These are phyloP conservation scores for Pycnonotus jocosus DNA, from an alignment of 2,113 vertebrate genomes.

Conservation along the genomic window DNA sequence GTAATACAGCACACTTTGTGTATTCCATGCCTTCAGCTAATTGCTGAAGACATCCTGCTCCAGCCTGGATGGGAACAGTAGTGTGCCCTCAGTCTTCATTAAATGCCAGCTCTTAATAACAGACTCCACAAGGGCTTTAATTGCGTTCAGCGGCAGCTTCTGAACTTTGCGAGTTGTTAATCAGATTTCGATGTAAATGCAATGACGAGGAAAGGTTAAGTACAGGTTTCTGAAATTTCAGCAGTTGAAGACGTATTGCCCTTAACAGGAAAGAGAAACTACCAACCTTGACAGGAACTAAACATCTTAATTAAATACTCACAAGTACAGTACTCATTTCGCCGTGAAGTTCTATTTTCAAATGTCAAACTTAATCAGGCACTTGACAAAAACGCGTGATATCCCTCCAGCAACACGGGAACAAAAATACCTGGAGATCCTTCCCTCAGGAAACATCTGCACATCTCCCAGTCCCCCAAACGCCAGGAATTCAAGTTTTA, in stretches of 20 bases:
- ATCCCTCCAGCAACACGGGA: slow-evolving; percentile 16
- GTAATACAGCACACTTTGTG: slow-evolving; percentile 55
- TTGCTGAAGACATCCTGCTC: slow-evolving; percentile 81
- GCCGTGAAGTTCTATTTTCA: slow-evolving; percentile 72
- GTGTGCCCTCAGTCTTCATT: slow-evolving; percentile 78
- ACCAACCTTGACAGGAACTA: slow-evolving; percentile 73
- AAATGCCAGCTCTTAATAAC: slow-evolving; percentile 88
- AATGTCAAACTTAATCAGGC: slow-evolving; percentile 83
- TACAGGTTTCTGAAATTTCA: slow-evolving; percentile 76
- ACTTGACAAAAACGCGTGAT: slow-evolving; percentile 60
- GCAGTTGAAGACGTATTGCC: slow-evolving; percentile 64
- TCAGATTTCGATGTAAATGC: slow-evolving; percentile 77
- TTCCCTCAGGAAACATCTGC: slow-evolving; percentile 22
- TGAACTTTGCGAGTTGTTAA: slow-evolving; percentile 88
- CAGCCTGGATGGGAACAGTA: slow-evolving; percentile 66
- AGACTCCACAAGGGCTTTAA: slow-evolving; percentile 84
- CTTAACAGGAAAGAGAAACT: slow-evolving; percentile 56
- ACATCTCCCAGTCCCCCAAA: not conserved
- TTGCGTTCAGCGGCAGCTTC: slow-evolving; percentile 84
- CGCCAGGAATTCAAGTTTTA: not conserved
- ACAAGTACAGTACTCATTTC: slow-evolving; percentile 73
- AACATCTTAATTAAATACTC: slow-evolving; percentile 80
- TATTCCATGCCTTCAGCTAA: slow-evolving; percentile 71
- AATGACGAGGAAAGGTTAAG: slow-evolving; percentile 79
- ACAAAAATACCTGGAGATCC: not conserved